Evolutionary conservation across 2,888 invertebrate species (phyloP).

Genomic region (Mimachlamys varia): DNA sequence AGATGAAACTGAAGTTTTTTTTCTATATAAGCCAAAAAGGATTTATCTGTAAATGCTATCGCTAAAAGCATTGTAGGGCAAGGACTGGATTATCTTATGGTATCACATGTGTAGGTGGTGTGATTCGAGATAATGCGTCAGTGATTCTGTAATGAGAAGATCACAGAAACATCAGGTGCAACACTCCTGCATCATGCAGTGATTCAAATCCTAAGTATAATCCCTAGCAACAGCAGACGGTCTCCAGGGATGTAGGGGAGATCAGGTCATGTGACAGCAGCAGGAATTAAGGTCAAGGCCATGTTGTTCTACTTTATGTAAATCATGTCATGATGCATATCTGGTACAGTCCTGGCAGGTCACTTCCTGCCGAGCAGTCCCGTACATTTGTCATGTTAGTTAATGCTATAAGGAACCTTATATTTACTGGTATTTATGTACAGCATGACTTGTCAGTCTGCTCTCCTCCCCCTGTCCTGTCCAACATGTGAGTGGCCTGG

Average conservation of each 20-base stretch:
- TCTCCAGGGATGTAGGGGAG: slow-evolving; percentile 15
- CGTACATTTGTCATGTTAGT: not conserved
- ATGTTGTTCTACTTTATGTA: not conserved
- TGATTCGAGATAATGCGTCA: too few relatives aligned
- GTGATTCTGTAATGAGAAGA: not conserved
- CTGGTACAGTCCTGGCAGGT: not conserved
- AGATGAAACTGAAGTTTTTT: not conserved
- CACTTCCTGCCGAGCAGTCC: not conserved
- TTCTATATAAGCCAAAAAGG: not conserved
- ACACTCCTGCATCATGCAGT: slow-evolving; percentile 1
- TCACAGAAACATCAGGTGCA: not conserved
- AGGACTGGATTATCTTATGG: not conserved
- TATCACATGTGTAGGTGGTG: too few relatives aligned
- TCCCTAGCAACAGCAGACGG: not conserved
- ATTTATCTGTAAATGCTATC: not conserved
- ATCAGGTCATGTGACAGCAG: not conserved
- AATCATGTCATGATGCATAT: not conserved
- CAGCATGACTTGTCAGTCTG: slow-evolving; percentile 1
- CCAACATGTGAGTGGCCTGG: not conserved
- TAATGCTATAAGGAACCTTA: not conserved
- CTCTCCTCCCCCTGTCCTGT: not conserved
- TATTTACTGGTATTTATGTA: not conserved
- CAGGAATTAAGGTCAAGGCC: slow-evolving; percentile 4
- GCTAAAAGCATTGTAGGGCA: not conserved
- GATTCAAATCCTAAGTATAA: not conserved